Conservation (phyloP, 2,113 vertebrate genomes). For the Colius striatus region DNA sequence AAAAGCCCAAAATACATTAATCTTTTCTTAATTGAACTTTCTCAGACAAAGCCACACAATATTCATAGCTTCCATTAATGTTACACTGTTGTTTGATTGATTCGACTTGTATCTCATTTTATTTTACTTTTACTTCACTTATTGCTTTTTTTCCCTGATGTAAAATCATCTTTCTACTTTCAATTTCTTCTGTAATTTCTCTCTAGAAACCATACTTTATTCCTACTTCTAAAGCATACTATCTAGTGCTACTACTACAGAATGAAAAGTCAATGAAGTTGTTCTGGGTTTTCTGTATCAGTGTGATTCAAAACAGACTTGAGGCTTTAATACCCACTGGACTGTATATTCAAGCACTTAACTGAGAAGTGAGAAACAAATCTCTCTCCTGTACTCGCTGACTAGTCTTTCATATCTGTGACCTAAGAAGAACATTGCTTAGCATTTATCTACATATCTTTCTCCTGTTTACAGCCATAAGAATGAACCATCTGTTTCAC, state of each 20-base stretch:
- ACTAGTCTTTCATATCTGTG: not conserved
- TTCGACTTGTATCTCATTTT: not conserved
- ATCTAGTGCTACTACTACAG: not conserved
- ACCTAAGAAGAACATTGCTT: not conserved
- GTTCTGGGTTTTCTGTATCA: not conserved
- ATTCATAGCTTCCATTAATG: not conserved
- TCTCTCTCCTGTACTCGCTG: not conserved
- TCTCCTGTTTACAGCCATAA: not conserved
- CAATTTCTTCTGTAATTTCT: not conserved
- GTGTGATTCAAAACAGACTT: not conserved
- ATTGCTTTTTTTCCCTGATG: not conserved
- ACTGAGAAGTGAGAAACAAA: not conserved
- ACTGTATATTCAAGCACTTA: not conserved
- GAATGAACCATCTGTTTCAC: not conserved
- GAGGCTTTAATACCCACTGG: not conserved
- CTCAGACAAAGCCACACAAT: not conserved
- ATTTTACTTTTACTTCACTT: constrained; percentile 18
- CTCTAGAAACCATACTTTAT: not conserved
- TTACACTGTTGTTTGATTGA: not conserved
- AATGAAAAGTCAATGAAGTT: not conserved
- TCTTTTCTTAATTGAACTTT: not conserved
- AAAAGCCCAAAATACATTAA: not conserved
- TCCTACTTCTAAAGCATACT: not conserved
- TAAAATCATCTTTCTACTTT: constrained; percentile 1
- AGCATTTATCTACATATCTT: not conserved